Base-by-base conservation (phyloP, 2,113 vertebrate species). In the Myocastor coypus region DNA sequence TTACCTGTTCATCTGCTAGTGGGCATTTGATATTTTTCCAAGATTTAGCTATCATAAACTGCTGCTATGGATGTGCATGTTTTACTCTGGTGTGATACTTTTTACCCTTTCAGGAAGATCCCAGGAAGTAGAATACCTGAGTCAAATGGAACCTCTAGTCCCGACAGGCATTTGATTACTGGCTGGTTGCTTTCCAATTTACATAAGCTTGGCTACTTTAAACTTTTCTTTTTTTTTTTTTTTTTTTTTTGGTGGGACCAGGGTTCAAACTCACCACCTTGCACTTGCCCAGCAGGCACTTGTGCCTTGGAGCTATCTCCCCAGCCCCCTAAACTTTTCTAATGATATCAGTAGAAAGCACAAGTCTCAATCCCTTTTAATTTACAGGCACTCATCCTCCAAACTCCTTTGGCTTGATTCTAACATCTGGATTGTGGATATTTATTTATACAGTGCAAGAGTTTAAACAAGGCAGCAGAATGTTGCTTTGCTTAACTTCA, bases 131-230 rank as follows among this genome's bases (percentile, higher is more conserved):
- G 16, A 69, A 16, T 19, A 69, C 17, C 16, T 64, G 61, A 69
- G 30, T 66, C 64, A 66, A 66, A 32, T 66, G 30, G 64, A 66
- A 66, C 30, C 64, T 66, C 64, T 34, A 69, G 16, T 52, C 6
- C 42, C 26, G 73, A 32, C 30, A 81, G 34, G 28, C 71, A 82
- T 92, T 96, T 85, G 34, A 94, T 69, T 92, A 85, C 71, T 64
- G 22, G 40, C 4, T 32, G 1, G 8, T 80, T 64, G 55, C 66
- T 92, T 95, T 89, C 50, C 83, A 55, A 63, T 14, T 87, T 69
- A 89, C 1, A 6, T 34, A 64, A 50, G 34, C 9, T 80, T 88
- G 40, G 52, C 77, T 87, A 37, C 83, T 87, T 63, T 26, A 63
- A 63, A 34, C 26, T n/a, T n/a, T n/a, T n/a, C n/a, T n/a, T n/a